phyloP scores from a whole-genome alignment of 2,888 invertebrate species.

The Petrolisthes cinctipes region DNA sequence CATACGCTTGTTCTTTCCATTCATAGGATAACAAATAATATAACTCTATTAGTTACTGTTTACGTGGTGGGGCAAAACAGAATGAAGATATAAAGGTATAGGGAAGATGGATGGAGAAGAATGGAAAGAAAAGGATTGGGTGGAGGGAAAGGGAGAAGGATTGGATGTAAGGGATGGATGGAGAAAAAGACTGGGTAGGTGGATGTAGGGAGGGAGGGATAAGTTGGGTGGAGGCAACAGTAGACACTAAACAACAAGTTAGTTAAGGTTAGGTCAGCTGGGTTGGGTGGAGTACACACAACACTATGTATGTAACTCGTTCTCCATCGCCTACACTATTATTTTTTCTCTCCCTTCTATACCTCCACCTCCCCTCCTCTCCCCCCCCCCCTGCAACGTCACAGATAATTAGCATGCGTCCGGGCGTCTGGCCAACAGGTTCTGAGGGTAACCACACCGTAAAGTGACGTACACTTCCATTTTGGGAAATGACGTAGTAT shows the following conservation, averaged over 20 bases:
- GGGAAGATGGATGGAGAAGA: too few relatives aligned
- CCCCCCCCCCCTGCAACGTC: constrained; percentile 34
- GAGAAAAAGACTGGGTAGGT: neutral
- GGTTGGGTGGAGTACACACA: constrained; percentile 13
- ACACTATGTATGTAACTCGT: neutral
- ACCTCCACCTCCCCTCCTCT: neutral
- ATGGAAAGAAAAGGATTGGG: neutral
- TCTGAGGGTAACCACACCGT: constrained; percentile 21
- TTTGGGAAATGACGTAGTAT: constrained; percentile 50
- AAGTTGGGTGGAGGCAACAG: neutral
- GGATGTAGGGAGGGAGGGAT: neutral
- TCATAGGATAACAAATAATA: too few relatives aligned
- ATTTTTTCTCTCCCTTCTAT: neutral
- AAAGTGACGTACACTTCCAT: constrained; percentile 50
- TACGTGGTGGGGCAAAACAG: too few relatives aligned
- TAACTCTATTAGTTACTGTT: too few relatives aligned
- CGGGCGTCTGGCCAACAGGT: constrained; percentile 39
- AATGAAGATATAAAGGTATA: too few relatives aligned
- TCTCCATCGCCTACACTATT: constrained; percentile 6
- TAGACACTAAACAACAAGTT: neutral
- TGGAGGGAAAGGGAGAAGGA: neutral
- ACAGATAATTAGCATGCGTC: constrained; percentile 40
- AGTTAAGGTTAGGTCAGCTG: neutral
- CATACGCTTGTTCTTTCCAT: too few relatives aligned
- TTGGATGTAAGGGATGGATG: neutral